These are phyloP conservation scores for Hippocampus abdominalis DNA, from an alignment of 2,113 vertebrate species.

Conservation along the genomic window DNA sequence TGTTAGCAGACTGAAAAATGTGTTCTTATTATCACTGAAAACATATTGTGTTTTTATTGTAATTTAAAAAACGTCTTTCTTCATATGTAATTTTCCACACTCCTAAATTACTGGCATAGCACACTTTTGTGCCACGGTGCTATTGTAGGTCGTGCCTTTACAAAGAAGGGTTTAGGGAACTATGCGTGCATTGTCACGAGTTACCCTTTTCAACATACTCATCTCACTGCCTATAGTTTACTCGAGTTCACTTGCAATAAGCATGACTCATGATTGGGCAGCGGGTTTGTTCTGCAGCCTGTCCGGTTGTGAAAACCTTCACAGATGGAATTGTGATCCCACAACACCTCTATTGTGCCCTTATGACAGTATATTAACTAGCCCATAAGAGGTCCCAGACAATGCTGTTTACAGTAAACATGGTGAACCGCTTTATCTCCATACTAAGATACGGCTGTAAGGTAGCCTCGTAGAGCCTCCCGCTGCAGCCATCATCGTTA, in stretches of 20 bases:
- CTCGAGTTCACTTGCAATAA: conserved; percentile 13
- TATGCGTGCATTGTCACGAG: conserved; percentile 17
- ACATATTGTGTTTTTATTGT: not conserved
- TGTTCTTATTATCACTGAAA: not conserved
- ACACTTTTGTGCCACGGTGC: not conserved
- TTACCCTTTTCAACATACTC: conserved; percentile 12
- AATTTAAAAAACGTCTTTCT: not conserved
- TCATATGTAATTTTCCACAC: not conserved
- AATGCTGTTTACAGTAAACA: conserved; percentile 46
- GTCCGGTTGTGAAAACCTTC: conserved; percentile 2
- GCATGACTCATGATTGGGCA: conserved; percentile 30
- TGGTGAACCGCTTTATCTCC: conserved; percentile 33
- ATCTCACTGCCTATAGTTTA: conserved; percentile 4
- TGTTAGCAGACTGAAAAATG: too few relatives aligned
- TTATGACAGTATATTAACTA: conserved; percentile 41
- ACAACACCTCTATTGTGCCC: conserved; percentile 51
- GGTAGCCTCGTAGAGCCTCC: conserved; percentile 2
- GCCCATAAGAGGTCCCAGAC: conserved; percentile 26
- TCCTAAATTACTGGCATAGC: not conserved
- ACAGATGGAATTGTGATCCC: conserved; percentile 33
- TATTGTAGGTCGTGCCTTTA: not conserved
- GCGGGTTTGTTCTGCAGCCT: conserved; percentile 15
- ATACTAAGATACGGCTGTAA: conserved; percentile 6
- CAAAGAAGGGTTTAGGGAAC: conserved; percentile 9
- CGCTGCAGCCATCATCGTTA: not conserved